These are phyloP conservation scores for Euwallacea fornicatus DNA, from an alignment of 1,140 invertebrate species.

Conservation along the genomic window DNA sequence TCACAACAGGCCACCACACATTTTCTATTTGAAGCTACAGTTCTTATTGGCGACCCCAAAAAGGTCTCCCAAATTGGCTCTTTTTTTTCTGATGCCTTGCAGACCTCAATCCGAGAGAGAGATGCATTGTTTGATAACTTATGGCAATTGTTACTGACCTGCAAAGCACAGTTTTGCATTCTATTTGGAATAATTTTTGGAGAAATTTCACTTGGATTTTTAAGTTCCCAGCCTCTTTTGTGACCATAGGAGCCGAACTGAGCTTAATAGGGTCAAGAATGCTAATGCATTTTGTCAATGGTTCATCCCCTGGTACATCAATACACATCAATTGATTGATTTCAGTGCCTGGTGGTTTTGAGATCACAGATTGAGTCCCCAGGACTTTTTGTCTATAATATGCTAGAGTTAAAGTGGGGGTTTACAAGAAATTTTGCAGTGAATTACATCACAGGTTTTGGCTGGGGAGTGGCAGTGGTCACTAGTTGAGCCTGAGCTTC, in stretches of 20 bases:
- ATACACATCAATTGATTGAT: conserved; percentile 51
- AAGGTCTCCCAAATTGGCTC: conserved; percentile 62
- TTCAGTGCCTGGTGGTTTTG: conserved; percentile 46
- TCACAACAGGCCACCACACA: conserved; percentile 51
- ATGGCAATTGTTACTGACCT: conserved; percentile 61
- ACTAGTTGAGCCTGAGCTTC: conserved; percentile 27
- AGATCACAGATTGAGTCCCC: conserved; percentile 23
- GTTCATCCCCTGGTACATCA: conserved; percentile 51
- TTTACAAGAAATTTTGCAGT: neutral
- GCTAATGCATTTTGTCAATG: conserved; percentile 50
- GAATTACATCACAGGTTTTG: conserved; percentile 25
- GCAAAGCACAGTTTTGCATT: conserved; percentile 20
- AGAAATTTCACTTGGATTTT: conserved; percentile 48
- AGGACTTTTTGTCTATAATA: conserved; percentile 3
- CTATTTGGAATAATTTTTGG: neutral
- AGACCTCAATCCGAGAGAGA: conserved; percentile 57
- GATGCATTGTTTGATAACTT: conserved; percentile 56
- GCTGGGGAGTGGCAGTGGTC: neutral
- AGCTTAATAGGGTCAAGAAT: conserved; percentile 49
- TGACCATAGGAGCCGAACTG: conserved; percentile 44
- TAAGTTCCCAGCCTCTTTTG: conserved; percentile 44
- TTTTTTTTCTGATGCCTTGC: conserved; percentile 56
- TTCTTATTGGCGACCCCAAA: conserved; percentile 51
- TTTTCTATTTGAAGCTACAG: conserved; percentile 46
- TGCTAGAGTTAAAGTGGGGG: neutral